These are phyloP conservation scores for Papilio elwesi DNA, from an alignment of 2,888 invertebrate genomes.

Conservation along the genomic window DNA sequence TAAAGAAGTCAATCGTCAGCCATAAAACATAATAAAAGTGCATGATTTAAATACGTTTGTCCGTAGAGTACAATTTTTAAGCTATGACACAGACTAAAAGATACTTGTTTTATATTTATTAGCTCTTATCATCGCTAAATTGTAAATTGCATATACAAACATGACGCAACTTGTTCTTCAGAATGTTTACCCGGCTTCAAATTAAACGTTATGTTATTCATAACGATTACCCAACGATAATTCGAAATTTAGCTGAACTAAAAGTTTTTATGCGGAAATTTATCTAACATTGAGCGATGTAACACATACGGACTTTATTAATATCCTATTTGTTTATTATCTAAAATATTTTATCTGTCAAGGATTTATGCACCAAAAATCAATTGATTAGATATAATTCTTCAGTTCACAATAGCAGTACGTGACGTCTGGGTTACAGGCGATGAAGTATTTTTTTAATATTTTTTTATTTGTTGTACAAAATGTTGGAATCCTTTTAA, in stretches of 20 bases:
- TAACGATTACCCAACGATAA: not conserved
- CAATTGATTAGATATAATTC: slow-evolving; percentile 10
- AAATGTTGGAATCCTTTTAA: too few species aligned
- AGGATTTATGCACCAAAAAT: slow-evolving; percentile 8
- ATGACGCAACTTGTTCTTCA: slow-evolving; percentile 10
- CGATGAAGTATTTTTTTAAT: not conserved
- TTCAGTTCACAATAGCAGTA: not conserved
- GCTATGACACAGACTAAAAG: not conserved
- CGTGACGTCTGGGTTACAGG: not conserved
- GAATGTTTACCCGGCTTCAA: slow-evolving; percentile 1
- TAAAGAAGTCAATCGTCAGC: too few species aligned
- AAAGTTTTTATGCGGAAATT: not conserved
- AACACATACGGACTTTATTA: slow-evolving; percentile 1
- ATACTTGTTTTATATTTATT: not conserved
- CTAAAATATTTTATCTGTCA: slow-evolving; percentile 21
- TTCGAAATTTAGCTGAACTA: not conserved
- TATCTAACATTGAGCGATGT: slow-evolving; percentile 3
- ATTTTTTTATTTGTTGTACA: too few species aligned
- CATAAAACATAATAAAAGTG: too few species aligned
- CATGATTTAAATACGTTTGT: too few species aligned
- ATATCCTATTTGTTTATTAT: not conserved
- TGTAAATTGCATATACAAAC: not conserved
- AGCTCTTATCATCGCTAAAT: not conserved
- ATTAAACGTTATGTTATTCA: not conserved
- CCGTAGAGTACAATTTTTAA: too few species aligned